Conservation (phyloP, 1,140 invertebrate species). For the Cyclina sinensis region DNA sequence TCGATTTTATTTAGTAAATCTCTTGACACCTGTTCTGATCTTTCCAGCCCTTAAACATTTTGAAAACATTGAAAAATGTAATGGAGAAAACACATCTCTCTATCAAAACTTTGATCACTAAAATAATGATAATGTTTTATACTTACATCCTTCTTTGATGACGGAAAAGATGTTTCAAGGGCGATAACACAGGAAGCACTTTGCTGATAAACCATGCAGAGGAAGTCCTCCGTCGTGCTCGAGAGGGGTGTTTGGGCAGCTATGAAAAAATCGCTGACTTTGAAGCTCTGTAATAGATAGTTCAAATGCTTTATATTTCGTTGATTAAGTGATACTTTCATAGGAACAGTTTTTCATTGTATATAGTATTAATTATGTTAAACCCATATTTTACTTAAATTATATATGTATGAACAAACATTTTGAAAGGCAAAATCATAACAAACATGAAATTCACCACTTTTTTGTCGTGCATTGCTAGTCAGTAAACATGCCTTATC, state of each 20-base stretch:
- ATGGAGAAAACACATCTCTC: too few relatives aligned
- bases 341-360: neutral
- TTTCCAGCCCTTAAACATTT: too few relatives aligned
- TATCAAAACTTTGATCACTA: too few relatives aligned
- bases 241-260: slow-evolving; percentile 30
- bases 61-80: too few relatives aligned
- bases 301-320: neutral
- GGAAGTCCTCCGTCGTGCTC: slow-evolving; percentile 1
- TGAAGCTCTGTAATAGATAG: slow-evolving; percentile 19
- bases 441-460: neutral
- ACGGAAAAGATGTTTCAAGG: neutral
- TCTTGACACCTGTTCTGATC: too few relatives aligned
- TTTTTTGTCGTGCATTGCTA: neutral
- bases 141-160: neutral
- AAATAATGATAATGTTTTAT: too few relatives aligned
- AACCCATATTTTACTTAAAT: too few relatives aligned
- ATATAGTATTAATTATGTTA: neutral
- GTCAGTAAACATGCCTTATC: too few relatives aligned
- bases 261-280: neutral
- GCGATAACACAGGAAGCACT: slow-evolving; percentile 4
- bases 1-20: too few relatives aligned
- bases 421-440: neutral
- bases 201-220: slow-evolving; percentile 6
- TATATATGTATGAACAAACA: neutral
- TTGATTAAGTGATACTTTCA: neutral